Base-by-base conservation (phyloP, 2,888 invertebrate genomes). In the Nomada fucata region DNA sequence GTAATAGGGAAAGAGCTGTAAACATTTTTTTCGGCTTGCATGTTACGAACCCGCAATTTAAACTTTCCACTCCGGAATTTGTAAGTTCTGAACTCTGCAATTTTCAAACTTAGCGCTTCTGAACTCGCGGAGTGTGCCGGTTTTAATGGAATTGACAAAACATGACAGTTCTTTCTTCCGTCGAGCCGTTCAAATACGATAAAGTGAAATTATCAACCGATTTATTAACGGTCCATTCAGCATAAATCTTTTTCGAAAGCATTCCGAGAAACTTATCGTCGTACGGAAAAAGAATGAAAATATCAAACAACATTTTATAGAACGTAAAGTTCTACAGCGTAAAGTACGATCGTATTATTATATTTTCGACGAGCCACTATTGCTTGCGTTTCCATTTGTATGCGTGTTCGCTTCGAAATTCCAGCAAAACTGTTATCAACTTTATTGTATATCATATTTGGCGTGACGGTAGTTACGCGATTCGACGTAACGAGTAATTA, bases 401-500 rank as follows among this genome's bases (percentile, higher is more conserved):
- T n/a, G n/a, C 26, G n/a, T 5, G n/a, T n/a, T 11, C 18, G 26
- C 18, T 29, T 50, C 5, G 29, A 60, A 60, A 60, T 60, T 60
- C 29, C 59, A 60, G 18, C 18, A 29, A 36, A 42, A 55, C 18
- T 36, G 53, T 69, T 11, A 42, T 57, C 55, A 26, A 13, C 44
- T 69, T 57, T 57, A 69, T 44, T 9, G 23, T 26, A 57, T 15
- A 18, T 23, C 10, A 55, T 68, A 68, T 68, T 68, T 68, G 1
- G 53, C 36, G 23, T 5, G 18, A 1, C 55, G 10, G 7, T 68
- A 23, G 42, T 55, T 44, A 3, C 23, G 7, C 55, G 55, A 26
- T 10, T 11, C 55, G 13, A 44, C 42, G 18, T 57, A 36, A 13
- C 68, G 55, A 69, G 55, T 57, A 69, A 69, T 69, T 69, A 69